Conservation (phyloP, 2,797 vertebrate species). For the Knipowitschia caucasica region DNA sequence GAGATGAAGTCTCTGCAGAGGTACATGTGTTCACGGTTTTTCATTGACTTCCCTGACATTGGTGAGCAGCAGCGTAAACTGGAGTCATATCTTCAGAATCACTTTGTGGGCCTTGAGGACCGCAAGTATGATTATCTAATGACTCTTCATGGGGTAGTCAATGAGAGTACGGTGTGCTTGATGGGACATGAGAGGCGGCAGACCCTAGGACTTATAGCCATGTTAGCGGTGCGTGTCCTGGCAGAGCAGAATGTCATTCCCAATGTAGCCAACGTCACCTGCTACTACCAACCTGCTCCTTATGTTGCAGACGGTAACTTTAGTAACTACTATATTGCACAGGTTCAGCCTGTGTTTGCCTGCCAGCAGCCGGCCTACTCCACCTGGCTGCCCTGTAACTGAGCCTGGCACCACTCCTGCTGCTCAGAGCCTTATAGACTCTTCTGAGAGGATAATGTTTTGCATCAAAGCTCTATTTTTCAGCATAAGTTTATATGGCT, state of each 20-base stretch:
- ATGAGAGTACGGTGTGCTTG: conserved; percentile 98
- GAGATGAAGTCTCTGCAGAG: conserved; percentile 98
- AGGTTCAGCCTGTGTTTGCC: conserved; percentile 94
- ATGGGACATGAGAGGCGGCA: conserved; percentile 98
- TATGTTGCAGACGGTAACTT: conserved; percentile 98
- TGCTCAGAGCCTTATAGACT: conserved; percentile 40
- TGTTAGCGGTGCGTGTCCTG: conserved; percentile 94
- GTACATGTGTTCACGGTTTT: conserved; percentile 99
- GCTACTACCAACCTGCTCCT: conserved; percentile 98
- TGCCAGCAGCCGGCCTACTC: conserved; percentile 95
- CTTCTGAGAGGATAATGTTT: conserved; percentile 50
- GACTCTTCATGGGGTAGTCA: conserved; percentile 95
- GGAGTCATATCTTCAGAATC: conserved; percentile 99
- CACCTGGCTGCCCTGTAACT: conserved; percentile 98
- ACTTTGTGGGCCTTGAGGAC: conserved; percentile 98
- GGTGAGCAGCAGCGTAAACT: conserved; percentile 96
- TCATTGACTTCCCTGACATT: conserved; percentile 98
- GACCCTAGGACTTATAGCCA: conserved; percentile 94
- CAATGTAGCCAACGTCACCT: conserved; percentile 97
- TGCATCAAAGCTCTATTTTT: conserved; percentile 65
- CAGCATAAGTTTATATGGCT: conserved; percentile 54
- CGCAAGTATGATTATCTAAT: conserved; percentile 99
- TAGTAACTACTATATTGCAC: conserved; percentile 98
- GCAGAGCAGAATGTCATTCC: conserved; percentile 98
- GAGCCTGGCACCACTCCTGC: conserved; percentile 66